Conservation (phyloP, 1,140 invertebrate species). For the Pseudomyrmex gracilis region DNA sequence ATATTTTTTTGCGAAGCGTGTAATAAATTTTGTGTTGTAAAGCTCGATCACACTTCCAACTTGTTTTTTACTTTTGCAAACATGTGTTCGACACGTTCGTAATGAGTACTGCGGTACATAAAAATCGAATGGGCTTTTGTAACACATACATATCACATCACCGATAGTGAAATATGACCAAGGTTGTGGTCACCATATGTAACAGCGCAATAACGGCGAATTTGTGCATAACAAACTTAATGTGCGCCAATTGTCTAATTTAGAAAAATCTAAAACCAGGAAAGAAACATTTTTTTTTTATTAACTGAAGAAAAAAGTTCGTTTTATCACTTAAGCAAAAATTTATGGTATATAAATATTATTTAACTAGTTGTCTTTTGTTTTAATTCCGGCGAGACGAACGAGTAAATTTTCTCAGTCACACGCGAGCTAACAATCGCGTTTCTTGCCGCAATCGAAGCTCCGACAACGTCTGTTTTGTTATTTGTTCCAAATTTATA, state of each 20-base stretch:
- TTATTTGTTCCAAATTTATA: slow-evolving; percentile 32
- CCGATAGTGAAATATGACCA: background rate
- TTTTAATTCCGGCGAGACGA: too few relatives aligned
- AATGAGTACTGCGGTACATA: background rate
- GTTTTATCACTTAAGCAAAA: too few relatives aligned
- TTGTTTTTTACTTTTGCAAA: slow-evolving; percentile 13
- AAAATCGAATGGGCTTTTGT: slow-evolving; percentile 15
- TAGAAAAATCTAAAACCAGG: too few relatives aligned
- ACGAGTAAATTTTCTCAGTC: background rate
- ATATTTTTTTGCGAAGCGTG: slow-evolving; percentile 44
- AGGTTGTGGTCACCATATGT: background rate
- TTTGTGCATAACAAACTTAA: background rate
- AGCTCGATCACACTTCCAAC: slow-evolving; percentile 12
- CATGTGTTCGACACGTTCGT: slow-evolving; percentile 48
- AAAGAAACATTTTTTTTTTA: too few relatives aligned
- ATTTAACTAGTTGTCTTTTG: too few relatives aligned
- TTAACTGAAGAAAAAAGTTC: too few relatives aligned
- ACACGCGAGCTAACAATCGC: background rate
- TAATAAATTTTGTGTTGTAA: slow-evolving; percentile 44
- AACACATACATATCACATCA: background rate
- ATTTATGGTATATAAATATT: too few relatives aligned
- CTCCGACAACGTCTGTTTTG: background rate
- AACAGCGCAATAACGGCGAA: background rate
- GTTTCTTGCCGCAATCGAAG: background rate
- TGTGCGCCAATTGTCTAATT: too few relatives aligned